A percentile compares a stretch with the other conserved stretches of the same genome.
Evolutionary conservation across 2,888 invertebrate genomes (phyloP).

Genomic region (Diadegma fenestrale): DNA sequence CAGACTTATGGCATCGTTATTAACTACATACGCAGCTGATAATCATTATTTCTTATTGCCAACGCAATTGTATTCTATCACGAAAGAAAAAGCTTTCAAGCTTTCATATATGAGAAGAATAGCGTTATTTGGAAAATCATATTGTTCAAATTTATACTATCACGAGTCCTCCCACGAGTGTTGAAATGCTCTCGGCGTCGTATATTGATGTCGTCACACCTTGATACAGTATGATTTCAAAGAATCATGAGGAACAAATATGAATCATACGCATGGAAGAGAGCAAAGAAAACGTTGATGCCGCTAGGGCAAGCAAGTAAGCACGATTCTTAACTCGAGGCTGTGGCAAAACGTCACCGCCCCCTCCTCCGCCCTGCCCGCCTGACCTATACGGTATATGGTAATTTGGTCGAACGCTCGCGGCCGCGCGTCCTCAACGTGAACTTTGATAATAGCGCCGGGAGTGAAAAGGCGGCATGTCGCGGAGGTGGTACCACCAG

Average conservation of each 20-base stretch:
- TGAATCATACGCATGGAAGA: conserved; percentile 46
- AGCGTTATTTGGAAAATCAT: conserved; percentile 16
- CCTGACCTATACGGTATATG: conserved; percentile 71
- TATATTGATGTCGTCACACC: conserved; percentile 45
- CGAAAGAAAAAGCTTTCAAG: conserved; percentile 14
- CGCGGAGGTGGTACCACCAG: conserved; percentile 79
- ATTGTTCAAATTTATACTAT: conserved; percentile 20
- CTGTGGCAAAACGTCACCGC: conserved; percentile 60
- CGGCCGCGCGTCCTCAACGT: conserved; percentile 78
- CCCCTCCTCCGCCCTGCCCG: conserved; percentile 60
- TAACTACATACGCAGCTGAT: conserved; percentile 22
- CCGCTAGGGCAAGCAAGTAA: conserved; percentile 35
- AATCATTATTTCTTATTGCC: conserved; percentile 44
- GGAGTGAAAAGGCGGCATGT: conserved; percentile 81
- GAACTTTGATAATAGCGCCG: conserved; percentile 83
- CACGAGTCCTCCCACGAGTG: conserved; percentile 20
- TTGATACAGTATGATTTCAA: conserved; percentile 25
- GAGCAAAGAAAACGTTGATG: conserved; percentile 20
- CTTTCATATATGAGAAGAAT: neutral
- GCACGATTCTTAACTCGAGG: conserved; percentile 60
- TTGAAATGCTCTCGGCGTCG: conserved; percentile 14
- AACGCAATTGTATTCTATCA: conserved; percentile 8
- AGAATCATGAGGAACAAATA: conserved; percentile 37
- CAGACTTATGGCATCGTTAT: conserved; percentile 1
- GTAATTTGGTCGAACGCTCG: conserved; percentile 69